Base-by-base conservation (phyloP, 2,888 invertebrate species). In the Blastobasis lacticolella region DNA sequence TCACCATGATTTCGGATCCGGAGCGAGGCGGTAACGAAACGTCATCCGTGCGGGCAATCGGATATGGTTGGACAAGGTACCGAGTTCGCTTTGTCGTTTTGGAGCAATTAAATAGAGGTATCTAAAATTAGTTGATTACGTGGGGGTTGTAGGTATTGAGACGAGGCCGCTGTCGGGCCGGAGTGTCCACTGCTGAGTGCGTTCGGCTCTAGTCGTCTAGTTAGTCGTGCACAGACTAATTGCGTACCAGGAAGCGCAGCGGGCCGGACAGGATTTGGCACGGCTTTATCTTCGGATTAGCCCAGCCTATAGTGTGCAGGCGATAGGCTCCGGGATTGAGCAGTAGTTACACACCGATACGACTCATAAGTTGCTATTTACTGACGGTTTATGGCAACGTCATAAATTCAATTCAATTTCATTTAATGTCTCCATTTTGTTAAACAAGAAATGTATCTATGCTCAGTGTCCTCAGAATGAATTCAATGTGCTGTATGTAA, bases 231-330 rank as follows among this genome's bases (percentile, higher is more conserved):
- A 23, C 23, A 23, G 23, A 48, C 52, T 52, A 52, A 52, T 52
- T 41, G 52, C 63, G 67, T 60, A 75, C 75, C 74, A 74, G 81
- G 80, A 81, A 81, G 71, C 57, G 51, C 55, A 56, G 53, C 58
- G 55, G 60, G 55, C 57, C 60, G 56, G 59, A 59, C 67, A 68
- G 62, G 67, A 67, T 70, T 81, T 81, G 81, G 80, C 80, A 78
- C 71, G 57, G 69, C 69, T 62, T 66, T 61, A 65, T 70, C 67
- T 63, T 64, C 64, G 45, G 62, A 63, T 62, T 68, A 69, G 71
- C 51, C 42, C 47, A 49, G 46, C 49, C 44, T 38, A 45, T 43
- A 10, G 43, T 36, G 23, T 10, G 23, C 45, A 45, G 9, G 41
- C 48, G 38, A 9, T 9, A 6, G 23, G 23, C 23, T 23, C 23